Base-by-base conservation (phyloP, 37 sponge, comb jelly and placozoan species). In the Dysidea cf. avara region DNA sequence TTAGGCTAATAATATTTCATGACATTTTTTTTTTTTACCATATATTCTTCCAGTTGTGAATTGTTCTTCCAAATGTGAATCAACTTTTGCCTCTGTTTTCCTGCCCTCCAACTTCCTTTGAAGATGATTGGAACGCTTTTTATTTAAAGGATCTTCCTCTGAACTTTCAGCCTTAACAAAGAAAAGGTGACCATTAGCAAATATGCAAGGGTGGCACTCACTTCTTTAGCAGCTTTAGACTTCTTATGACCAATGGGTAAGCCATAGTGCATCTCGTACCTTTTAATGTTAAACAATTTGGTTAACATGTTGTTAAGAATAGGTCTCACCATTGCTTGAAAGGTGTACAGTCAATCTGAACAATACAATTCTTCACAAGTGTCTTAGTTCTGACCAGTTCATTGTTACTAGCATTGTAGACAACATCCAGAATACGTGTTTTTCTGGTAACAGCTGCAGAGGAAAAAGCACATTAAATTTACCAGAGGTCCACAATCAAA, bases 391-490 rank as follows among this genome's bases (percentile, higher is more conserved):
- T 67, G 48, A 97, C 99, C 61, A 97, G 81, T 70, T 97, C 99
- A 61, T 97, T 97, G 84, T 94, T 97, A 76, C 92, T 94, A 62
- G 99, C 99, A 73, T 97, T 97, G 86, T 94, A 97, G 50, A 97
- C 93, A 3, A 97, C 99, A 72, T 97, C 99, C 56, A 97, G 61
- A 14, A 94, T 67, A 57, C 99, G 79, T 7, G 87, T 80, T 69
- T 97, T 91, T 14, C 92, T 64, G 1, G 87, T 89, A 3, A 80
- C 38, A 66, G 86, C 92, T 85, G 62, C 17, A 5, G n/a, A n/a
- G n/a, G n/a, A n/a, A n/a, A n/a, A n/a, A n/a, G n/a, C n/a, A n/a
- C n/a, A n/a, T n/a, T n/a, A n/a, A n/a, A n/a, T n/a, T n/a, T n/a
- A n/a, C n/a, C n/a, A n/a, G n/a, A n/a, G n/a, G n/a, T n/a, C n/a